These are phyloP conservation scores for Scortum barcoo DNA, from an alignment of 2,113 vertebrate genomes.

Conservation along the genomic window DNA sequence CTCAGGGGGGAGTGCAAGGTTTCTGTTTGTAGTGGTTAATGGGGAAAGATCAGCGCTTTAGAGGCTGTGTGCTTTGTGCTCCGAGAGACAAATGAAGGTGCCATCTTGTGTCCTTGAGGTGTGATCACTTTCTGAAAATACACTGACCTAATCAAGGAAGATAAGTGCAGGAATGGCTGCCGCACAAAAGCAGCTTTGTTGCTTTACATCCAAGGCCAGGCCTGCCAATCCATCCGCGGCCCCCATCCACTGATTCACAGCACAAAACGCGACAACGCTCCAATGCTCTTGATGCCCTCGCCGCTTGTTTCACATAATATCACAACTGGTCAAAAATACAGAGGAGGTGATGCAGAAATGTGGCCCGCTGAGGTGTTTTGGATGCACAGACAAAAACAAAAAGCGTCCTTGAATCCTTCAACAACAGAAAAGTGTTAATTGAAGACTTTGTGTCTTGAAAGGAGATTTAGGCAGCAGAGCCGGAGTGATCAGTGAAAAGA, in stretches of 20 bases:
- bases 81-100: slow-evolving; percentile 41
- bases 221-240: slow-evolving; percentile 17
- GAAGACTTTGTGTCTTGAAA: slow-evolving; percentile 48
- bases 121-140: slow-evolving; percentile 57
- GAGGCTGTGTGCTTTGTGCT: not conserved
- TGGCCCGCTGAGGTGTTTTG: not conserved
- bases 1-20: slow-evolving; percentile 35
- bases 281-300: slow-evolving; percentile 22
- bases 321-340: slow-evolving; percentile 14
- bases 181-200: slow-evolving; percentile 41
- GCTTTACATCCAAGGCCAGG: slow-evolving; percentile 43
- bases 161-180: slow-evolving; percentile 38
- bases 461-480: slow-evolving; percentile 37
- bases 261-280: slow-evolving; percentile 17
- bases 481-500: slow-evolving; percentile 25
- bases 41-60: slow-evolving; percentile 31
- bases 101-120: slow-evolving; percentile 62
- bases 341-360: slow-evolving; percentile 32
- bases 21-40: slow-evolving; percentile 37
- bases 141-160: slow-evolving; percentile 62
- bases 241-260: slow-evolving; percentile 12
- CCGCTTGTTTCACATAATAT: slow-evolving; percentile 53
- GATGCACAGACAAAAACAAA: slow-evolving; percentile 29
- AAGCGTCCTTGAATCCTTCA: slow-evolving; percentile 71
- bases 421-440: slow-evolving; percentile 59